phyloP scores from a whole-genome alignment of 1,140 invertebrate genomes.

The Akabosia matsudoensis region DNA sequence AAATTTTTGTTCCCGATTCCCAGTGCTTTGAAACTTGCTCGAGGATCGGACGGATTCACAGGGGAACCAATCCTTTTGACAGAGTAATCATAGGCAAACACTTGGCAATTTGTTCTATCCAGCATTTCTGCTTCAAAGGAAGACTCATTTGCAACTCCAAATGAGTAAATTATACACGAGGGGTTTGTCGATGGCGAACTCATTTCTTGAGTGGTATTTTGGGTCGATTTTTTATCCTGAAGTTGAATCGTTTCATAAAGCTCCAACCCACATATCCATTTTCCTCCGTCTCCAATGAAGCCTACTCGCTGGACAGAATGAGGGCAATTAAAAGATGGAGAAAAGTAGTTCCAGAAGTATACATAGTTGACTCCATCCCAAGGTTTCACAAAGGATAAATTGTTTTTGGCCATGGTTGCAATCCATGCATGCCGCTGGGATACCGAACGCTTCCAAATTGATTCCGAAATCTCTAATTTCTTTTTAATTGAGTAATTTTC shows the following conservation, averaged over 20 bases:
- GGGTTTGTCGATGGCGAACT: background rate
- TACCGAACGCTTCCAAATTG: slow-evolving; percentile 17
- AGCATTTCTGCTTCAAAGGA: slow-evolving; percentile 33
- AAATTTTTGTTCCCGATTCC: slow-evolving; percentile 7
- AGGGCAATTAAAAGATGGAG: slow-evolving; percentile 28
- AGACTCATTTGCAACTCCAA: slow-evolving; percentile 27
- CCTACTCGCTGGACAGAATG: slow-evolving; percentile 27
- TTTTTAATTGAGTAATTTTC: slow-evolving; percentile 1
- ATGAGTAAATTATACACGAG: slow-evolving; percentile 30
- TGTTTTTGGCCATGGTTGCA: background rate
- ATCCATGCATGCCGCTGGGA: background rate
- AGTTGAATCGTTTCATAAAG: background rate
- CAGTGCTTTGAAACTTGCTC: background rate
- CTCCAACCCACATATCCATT: slow-evolving; percentile 29
- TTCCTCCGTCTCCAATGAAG: slow-evolving; percentile 27
- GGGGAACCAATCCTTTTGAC: slow-evolving; percentile 9
- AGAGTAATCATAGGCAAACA: slow-evolving; percentile 24
- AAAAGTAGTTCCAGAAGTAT: slow-evolving; percentile 30
- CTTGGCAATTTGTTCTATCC: slow-evolving; percentile 21
- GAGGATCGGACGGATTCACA: background rate
- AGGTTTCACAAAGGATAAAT: slow-evolving; percentile 1
- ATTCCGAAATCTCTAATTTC: background rate
- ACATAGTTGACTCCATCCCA: slow-evolving; percentile 12
- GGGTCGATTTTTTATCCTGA: background rate
- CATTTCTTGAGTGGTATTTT: background rate